Evolutionary conservation across 1,140 invertebrate genomes (phyloP).

Genomic region (Drosophila rhopaloa): DNA sequence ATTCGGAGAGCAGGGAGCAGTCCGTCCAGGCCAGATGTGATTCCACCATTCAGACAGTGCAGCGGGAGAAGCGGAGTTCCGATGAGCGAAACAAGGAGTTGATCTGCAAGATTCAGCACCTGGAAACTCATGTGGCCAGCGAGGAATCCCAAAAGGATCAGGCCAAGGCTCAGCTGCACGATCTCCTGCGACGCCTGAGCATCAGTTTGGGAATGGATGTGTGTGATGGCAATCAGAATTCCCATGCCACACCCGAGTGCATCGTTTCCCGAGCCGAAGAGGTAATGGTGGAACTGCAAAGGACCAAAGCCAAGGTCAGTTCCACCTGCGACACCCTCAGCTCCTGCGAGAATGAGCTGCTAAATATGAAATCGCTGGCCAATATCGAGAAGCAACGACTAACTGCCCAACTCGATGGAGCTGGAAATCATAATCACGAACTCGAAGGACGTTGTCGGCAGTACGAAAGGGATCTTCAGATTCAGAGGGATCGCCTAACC

Average conservation of each 20-base stretch:
- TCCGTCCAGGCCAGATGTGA: conserved; percentile 89
- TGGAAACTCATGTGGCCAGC: conserved; percentile 89
- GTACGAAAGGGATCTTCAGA: conserved; percentile 79
- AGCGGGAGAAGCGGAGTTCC: conserved; percentile 90
- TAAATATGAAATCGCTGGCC: conserved; percentile 74
- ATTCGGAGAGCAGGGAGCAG: conserved; percentile 90
- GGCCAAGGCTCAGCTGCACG: conserved; percentile 88
- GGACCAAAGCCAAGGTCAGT: conserved; percentile 86
- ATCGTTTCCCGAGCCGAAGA: conserved; percentile 90
- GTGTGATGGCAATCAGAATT: conserved; percentile 85
- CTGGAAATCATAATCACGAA: conserved; percentile 77
- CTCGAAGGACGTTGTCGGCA: conserved; percentile 77
- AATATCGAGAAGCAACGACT: conserved; percentile 82
- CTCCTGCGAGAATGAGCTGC: conserved; percentile 77
- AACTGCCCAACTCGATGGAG: conserved; percentile 71
- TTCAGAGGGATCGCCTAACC: conserved; percentile 76
- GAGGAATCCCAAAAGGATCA: conserved; percentile 89
- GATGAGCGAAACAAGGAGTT: conserved; percentile 91
- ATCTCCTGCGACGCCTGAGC: conserved; percentile 89
- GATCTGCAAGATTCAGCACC: conserved; percentile 89
- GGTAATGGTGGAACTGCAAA: conserved; percentile 88
- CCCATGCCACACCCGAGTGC: conserved; percentile 87
- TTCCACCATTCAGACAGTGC: conserved; percentile 89
- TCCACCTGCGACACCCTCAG: conserved; percentile 81
- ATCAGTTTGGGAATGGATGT: conserved; percentile 89